phyloP scores from a whole-genome alignment of 2,113 vertebrate genomes.

The Lasiurus borealis region DNA sequence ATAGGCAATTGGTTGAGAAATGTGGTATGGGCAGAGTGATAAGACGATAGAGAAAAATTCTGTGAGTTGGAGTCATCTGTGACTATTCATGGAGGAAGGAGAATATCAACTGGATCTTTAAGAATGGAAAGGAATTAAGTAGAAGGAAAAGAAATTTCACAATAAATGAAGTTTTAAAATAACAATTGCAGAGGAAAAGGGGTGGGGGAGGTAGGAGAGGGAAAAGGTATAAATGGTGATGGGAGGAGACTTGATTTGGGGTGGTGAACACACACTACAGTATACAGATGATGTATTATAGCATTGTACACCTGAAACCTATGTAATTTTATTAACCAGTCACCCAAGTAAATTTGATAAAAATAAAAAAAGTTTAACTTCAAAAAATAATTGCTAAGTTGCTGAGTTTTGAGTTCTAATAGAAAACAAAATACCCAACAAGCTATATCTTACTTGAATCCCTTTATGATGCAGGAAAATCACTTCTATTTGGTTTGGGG shows the following conservation, averaged over 20 bases:
- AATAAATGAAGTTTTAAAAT: not conserved
- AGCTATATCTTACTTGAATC: not conserved
- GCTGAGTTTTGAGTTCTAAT: not conserved
- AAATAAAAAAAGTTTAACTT: not conserved
- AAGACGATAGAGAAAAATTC: not conserved
- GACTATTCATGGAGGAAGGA: constrained; percentile 17
- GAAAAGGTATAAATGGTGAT: not conserved
- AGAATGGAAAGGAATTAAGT: constrained; percentile 17
- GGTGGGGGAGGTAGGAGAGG: not conserved
- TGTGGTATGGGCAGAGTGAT: not conserved
- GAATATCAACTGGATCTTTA: constrained; percentile 38
- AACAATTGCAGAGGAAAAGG: not conserved
- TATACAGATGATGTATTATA: not conserved
- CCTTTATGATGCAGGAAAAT: not conserved
- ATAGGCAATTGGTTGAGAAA: not conserved
- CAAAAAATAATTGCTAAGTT: not conserved
- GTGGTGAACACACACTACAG: not conserved
- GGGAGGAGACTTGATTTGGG: not conserved
- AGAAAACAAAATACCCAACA: not conserved
- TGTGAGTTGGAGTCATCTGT: not conserved
- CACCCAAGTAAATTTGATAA: not conserved
- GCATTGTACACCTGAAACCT: not conserved
- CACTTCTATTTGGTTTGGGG: not conserved
- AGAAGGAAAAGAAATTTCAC: not conserved
- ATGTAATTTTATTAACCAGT: not conserved